These are phyloP conservation scores for Hippoglossus hippoglossus DNA, from an alignment of 2,797 vertebrate genomes.

Conservation along the genomic window DNA sequence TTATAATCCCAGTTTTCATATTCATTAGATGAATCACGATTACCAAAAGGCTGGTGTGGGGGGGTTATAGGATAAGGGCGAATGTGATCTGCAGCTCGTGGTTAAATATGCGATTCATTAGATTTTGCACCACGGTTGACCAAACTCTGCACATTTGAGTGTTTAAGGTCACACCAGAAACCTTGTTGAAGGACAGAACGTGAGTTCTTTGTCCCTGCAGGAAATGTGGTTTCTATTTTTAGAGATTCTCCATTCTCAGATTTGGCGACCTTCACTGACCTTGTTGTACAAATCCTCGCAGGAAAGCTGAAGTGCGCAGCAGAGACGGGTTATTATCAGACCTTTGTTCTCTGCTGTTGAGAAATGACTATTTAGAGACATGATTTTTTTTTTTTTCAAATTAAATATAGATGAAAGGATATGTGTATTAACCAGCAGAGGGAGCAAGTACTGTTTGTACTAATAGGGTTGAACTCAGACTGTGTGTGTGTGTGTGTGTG, in stretches of 20 bases:
- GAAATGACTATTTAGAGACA: not conserved
- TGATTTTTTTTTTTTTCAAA: not conserved
- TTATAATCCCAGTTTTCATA: constrained; percentile 28
- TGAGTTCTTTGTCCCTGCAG: constrained; percentile 10
- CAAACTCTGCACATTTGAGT: constrained; percentile 10
- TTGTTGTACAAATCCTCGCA: not conserved
- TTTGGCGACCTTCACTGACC: constrained; percentile 32
- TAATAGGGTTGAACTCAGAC: constrained; percentile 16
- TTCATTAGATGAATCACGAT: constrained; percentile 31
- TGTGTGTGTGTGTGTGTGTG: constrained; percentile 12
- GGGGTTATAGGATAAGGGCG: constrained; percentile 1
- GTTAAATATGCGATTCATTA: not conserved
- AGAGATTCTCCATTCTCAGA: constrained; percentile 10
- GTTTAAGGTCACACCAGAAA: constrained; percentile 25
- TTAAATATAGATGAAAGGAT: constrained; percentile 35
- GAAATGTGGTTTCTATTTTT: constrained; percentile 44
- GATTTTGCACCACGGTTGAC: not conserved
- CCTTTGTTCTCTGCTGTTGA: not conserved
- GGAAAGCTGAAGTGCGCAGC: not conserved
- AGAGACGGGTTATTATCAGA: constrained; percentile 1
- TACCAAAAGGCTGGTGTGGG: constrained; percentile 8
- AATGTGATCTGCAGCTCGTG: constrained; percentile 9
- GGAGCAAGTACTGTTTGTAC: constrained; percentile 62
- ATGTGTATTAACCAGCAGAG: constrained; percentile 71
- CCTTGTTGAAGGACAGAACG: constrained; percentile 38